Evolutionary conservation across 2,888 invertebrate genomes (phyloP).

Genomic region (Ochropacha duplaris): DNA sequence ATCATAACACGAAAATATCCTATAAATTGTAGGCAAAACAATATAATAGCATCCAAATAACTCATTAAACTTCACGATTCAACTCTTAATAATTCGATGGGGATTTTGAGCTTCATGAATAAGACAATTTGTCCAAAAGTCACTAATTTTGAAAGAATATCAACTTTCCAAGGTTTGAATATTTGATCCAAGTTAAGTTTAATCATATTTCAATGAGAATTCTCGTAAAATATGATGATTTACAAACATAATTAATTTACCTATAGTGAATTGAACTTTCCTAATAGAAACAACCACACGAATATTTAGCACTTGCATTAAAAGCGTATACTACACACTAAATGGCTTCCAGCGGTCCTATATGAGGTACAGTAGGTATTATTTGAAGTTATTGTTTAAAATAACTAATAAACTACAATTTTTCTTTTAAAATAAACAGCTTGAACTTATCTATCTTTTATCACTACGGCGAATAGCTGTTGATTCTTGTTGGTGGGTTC

Average conservation of each 20-base stretch:
- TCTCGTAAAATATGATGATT: conserved; percentile 4
- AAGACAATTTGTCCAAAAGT: conserved; percentile 13
- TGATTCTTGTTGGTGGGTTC: too few relatives aligned
- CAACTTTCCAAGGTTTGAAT: conserved; percentile 18
- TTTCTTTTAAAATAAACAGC: too few relatives aligned
- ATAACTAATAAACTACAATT: too few relatives aligned
- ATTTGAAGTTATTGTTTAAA: too few relatives aligned
- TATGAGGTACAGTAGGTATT: too few relatives aligned
- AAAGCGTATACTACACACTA: too few relatives aligned
- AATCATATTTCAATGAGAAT: not conserved
- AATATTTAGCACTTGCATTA: too few relatives aligned
- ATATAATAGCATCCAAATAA: not conserved
- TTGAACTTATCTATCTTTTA: too few relatives aligned
- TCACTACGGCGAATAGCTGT: too few relatives aligned
- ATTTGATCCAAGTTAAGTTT: conserved; percentile 13
- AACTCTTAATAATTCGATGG: conserved; percentile 8
- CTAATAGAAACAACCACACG: too few relatives aligned
- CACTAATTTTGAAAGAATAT: conserved; percentile 14
- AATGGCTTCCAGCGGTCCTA: too few relatives aligned
- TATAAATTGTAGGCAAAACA: not conserved
- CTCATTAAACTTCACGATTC: conserved; percentile 6
- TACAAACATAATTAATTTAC: not conserved
- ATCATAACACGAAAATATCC: not conserved
- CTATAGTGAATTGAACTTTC: too few relatives aligned
- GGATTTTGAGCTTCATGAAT: conserved; percentile 17